Evolutionary conservation across 2,797 vertebrate species (phyloP).

Genomic region (Monodelphis domestica): DNA sequence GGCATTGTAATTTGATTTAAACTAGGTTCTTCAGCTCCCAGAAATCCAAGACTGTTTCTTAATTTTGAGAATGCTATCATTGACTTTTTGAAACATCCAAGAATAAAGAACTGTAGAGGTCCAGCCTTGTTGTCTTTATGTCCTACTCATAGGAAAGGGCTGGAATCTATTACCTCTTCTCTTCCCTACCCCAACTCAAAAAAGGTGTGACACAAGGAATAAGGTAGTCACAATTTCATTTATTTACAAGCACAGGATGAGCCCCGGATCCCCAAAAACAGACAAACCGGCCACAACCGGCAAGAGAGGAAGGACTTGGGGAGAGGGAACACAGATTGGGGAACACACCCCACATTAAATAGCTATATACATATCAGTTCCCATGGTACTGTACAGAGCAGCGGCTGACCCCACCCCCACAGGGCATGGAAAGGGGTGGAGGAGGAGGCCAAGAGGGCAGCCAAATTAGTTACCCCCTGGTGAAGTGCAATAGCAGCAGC

Average conservation of each 20-base stretch:
- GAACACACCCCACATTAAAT: slow-evolving; percentile 77
- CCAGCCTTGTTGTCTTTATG: slow-evolving; percentile 45
- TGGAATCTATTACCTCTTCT: neutral
- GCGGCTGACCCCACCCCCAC: slow-evolving; percentile 75
- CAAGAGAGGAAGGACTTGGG: slow-evolving; percentile 21
- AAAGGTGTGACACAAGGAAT: slow-evolving; percentile 60
- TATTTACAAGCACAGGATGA: slow-evolving; percentile 80
- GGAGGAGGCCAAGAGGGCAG: slow-evolving; percentile 58
- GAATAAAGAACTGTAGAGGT: slow-evolving; percentile 74
- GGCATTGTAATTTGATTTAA: slow-evolving; percentile 82
- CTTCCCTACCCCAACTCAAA: slow-evolving; percentile 22
- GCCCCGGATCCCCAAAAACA: slow-evolving; percentile 67
- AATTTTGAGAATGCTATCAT: slow-evolving; percentile 32
- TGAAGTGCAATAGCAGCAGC: slow-evolving; percentile 81
- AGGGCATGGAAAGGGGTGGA: slow-evolving; percentile 61
- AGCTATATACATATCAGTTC: slow-evolving; percentile 76
- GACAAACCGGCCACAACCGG: slow-evolving; percentile 62
- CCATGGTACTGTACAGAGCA: slow-evolving; percentile 79
- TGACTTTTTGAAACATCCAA: slow-evolving; percentile 48
- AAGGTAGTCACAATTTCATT: slow-evolving; percentile 72
- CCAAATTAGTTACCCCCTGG: slow-evolving; percentile 65
- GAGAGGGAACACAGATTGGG: slow-evolving; percentile 63
- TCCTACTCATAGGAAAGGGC: slow-evolving; percentile 18
- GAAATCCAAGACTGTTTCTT: neutral
- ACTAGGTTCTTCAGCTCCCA: slow-evolving; percentile 7